Evolutionary conservation across 2,797 vertebrate species (phyloP).

Genomic region (Danio kyathit): DNA sequence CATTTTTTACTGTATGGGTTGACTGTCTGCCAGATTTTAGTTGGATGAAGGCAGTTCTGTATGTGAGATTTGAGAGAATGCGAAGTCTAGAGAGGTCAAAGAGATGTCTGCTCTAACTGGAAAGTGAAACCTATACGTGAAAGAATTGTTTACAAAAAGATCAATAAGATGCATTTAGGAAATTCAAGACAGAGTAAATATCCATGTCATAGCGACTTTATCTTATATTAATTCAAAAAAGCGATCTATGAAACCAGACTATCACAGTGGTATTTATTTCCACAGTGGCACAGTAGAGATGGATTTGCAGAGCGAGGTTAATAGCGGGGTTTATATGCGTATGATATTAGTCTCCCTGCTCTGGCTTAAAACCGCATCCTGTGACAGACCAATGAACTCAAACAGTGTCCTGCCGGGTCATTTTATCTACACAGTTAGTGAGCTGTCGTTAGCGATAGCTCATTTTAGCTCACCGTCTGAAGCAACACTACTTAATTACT

Average conservation of each 20-base stretch:
- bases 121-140: no score
- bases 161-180: no score
- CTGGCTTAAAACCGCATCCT: slow-evolving; percentile 48
- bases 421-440: slow-evolving; percentile 28
- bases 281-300: slow-evolving; percentile 53
- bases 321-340: slow-evolving; percentile 59
- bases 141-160: no score
- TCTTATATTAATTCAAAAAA: not conserved
- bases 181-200: no score
- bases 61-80: no score
- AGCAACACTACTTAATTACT: slow-evolving; percentile 46
- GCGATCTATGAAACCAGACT: slow-evolving; percentile 7
- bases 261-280: slow-evolving; percentile 61
- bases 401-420: slow-evolving; percentile 8
- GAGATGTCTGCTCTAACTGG: no score
- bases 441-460: slow-evolving; percentile 17
- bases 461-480: slow-evolving; percentile 24
- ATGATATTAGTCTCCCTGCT: slow-evolving; percentile 33
- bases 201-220: not conserved
- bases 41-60: no score
- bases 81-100: no score
- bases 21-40: no score
- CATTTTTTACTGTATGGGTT: no score
- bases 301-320: slow-evolving; percentile 44
- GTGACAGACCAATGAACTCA: slow-evolving; percentile 42